A percentile compares a stretch with the other conserved stretches of the same genome.
phyloP scores from a whole-genome alignment of 2,888 invertebrate genomes.

The Drosophila heteroneura region DNA sequence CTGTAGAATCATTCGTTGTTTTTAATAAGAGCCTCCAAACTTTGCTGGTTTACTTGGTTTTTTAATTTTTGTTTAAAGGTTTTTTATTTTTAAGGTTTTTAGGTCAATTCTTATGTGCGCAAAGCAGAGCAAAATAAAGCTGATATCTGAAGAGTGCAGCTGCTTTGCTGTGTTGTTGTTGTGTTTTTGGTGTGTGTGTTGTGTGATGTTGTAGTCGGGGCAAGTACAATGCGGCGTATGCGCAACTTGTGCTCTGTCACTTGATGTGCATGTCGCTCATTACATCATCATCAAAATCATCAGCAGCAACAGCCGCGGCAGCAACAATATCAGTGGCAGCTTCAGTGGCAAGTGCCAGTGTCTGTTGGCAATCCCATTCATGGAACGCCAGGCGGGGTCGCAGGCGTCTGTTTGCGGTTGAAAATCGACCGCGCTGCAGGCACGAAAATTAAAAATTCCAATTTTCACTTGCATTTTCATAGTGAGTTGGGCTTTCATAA shows the following conservation, averaged over 20 bases:
- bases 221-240: slow-evolving; percentile 76
- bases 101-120: slow-evolving; percentile 35
- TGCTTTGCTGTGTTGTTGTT: slow-evolving; percentile 20
- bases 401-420: slow-evolving; percentile 64
- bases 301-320: slow-evolving; percentile 42
- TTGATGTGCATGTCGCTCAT: slow-evolving; percentile 80
- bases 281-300: slow-evolving; percentile 64
- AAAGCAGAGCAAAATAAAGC: slow-evolving; percentile 8
- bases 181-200: slow-evolving; percentile 9
- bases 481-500: slow-evolving; percentile 68
- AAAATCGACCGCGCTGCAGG: slow-evolving; percentile 68
- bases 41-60: not conserved
- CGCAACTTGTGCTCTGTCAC: slow-evolving; percentile 78
- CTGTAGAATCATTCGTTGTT: not conserved
- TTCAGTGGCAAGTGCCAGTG: slow-evolving; percentile 55
- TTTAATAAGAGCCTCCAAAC: slow-evolving; percentile 6
- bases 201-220: slow-evolving; percentile 39
- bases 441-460: slow-evolving; percentile 79
- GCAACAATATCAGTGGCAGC: slow-evolving; percentile 40
- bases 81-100: slow-evolving; percentile 23
- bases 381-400: slow-evolving; percentile 13
- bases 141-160: slow-evolving; percentile 24
- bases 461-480: slow-evolving; percentile 76
- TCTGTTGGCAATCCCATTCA: slow-evolving; percentile 38
- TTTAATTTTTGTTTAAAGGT: not conserved